Percentiles rank a stretch among this genome's conserved stretches.
These are phyloP conservation scores for Aptenodytes forsteri DNA, from an alignment of 2,113 vertebrate genomes.

Conservation along the genomic window DNA sequence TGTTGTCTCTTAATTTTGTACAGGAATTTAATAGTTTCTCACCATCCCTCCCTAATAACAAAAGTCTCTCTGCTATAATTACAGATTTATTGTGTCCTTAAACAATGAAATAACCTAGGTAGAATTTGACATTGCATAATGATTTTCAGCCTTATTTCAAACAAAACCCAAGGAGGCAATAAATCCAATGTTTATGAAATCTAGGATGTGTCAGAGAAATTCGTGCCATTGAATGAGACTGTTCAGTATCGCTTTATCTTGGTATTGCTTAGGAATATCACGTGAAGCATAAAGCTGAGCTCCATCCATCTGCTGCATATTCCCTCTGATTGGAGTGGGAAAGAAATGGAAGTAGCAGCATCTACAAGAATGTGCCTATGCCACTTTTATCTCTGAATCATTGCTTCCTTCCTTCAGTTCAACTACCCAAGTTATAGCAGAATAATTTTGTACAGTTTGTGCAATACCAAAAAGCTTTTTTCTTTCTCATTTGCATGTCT, in stretches of 20 bases:
- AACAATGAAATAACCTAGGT: background rate
- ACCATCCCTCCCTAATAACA: background rate
- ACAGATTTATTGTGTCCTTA: background rate
- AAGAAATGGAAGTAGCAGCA: background rate
- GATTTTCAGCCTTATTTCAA: background rate
- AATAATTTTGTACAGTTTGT: constrained; percentile 16
- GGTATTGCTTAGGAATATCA: background rate
- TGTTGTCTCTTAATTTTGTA: background rate
- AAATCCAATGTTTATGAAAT: background rate
- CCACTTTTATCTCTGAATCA: constrained; percentile 41
- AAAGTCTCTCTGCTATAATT: background rate
- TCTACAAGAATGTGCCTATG: background rate
- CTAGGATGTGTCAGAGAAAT: background rate
- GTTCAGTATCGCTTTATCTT: background rate
- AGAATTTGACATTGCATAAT: background rate
- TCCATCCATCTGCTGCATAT: background rate
- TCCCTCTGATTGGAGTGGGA: background rate
- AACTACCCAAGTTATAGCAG: background rate
- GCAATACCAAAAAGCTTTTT: constrained; percentile 1
- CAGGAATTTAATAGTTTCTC: background rate
- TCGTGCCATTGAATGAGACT: background rate
- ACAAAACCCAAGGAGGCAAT: background rate
- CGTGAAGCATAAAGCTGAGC: background rate
- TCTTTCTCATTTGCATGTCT: constrained; percentile 26
- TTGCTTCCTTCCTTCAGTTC: constrained; percentile 27